phyloP scores from a whole-genome alignment of 1,140 invertebrate genomes.

The Atta cephalotes region DNA sequence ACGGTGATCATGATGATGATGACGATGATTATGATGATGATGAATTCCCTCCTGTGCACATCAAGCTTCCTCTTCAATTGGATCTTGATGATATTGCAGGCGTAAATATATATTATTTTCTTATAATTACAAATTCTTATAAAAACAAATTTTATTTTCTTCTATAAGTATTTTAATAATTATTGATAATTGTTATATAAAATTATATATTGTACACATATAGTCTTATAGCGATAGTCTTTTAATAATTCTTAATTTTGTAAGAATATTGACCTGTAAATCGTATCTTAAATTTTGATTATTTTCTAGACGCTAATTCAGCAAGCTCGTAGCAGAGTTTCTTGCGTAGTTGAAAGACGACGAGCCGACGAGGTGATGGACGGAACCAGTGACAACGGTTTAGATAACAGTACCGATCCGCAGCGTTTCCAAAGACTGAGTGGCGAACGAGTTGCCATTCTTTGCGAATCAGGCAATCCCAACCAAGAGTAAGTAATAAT shows the following conservation, averaged over 20 bases:
- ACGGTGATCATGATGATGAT: conserved; percentile 85
- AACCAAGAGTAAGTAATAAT: conserved; percentile 86
- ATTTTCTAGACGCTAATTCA: conserved; percentile 80
- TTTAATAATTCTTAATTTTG: background rate
- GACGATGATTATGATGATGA: conserved; percentile 88
- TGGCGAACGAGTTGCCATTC: conserved; percentile 94
- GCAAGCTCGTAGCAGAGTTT: conserved; percentile 89
- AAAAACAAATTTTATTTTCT: background rate
- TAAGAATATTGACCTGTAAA: background rate
- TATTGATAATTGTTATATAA: background rate
- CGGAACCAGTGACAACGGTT: conserved; percentile 85
- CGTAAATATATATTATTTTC: conserved; percentile 82
- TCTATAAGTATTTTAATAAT: conserved; percentile 8
- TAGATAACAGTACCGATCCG: conserved; percentile 90
- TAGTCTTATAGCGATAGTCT: background rate
- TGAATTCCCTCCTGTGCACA: conserved; percentile 88
- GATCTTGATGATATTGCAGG: conserved; percentile 93
- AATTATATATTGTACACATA: background rate
- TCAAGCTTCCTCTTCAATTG: conserved; percentile 92
- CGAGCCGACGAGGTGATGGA: conserved; percentile 93
- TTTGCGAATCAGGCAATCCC: conserved; percentile 92
- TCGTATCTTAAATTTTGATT: background rate
- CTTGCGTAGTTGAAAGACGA: conserved; percentile 94
- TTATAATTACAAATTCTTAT: background rate
- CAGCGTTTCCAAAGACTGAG: conserved; percentile 90